Conservation (phyloP, 2,797 vertebrate species). For the Cacajao melanocephalus region DNA sequence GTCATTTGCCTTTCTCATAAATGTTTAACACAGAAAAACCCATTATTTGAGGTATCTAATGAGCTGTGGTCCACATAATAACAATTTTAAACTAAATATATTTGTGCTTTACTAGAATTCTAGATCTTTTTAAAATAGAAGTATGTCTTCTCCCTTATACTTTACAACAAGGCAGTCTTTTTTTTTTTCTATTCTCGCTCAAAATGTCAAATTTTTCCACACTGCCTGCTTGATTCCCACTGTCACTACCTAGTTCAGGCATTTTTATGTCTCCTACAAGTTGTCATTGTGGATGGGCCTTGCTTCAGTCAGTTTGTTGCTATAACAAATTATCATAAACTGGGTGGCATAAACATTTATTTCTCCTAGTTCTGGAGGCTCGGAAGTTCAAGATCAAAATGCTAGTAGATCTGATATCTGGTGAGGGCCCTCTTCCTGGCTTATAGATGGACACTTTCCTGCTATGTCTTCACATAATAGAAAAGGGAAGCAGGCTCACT, state of each 20-base stretch:
- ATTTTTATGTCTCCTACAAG: not conserved
- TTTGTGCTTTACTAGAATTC: constrained; percentile 9
- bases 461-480: not conserved
- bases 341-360: too few species aligned
- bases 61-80: constrained; percentile 3
- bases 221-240: not conserved
- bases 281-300: not conserved
- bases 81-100: not conserved
- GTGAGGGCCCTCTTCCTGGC: not conserved
- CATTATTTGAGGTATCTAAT: constrained; percentile 15
- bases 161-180: not conserved
- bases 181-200: not conserved
- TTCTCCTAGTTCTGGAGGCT: not conserved
- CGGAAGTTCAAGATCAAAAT: not conserved
- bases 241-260: not conserved
- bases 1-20: constrained; percentile 4
- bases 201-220: not conserved
- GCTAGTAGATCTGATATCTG: not conserved
- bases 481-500: not conserved
- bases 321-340: not conserved
- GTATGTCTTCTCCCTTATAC: not conserved
- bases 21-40: not conserved
- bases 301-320: not conserved
- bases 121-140: not conserved
- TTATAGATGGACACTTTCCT: not conserved